phyloP scores from a whole-genome alignment of 2,888 invertebrate genomes.

The Caenorhabditis becei region DNA sequence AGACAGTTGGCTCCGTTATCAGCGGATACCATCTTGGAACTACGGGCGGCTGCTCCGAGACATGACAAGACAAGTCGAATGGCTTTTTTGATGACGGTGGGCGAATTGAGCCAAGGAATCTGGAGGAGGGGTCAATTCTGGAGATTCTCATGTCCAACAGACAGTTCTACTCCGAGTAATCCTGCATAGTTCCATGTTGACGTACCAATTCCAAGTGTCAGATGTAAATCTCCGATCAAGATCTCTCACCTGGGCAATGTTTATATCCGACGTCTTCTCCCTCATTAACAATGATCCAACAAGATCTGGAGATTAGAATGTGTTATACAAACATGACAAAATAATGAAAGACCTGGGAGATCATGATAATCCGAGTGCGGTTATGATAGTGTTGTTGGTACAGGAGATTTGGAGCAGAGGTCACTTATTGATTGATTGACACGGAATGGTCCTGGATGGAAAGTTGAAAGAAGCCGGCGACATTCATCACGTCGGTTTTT shows the following conservation, averaged over 20 bases:
- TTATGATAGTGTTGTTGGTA: slow-evolving; percentile 4
- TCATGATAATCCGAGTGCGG: not conserved
- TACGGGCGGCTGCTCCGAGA: slow-evolving; percentile 43
- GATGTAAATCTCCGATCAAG: not conserved
- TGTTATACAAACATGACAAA: slow-evolving; percentile 2
- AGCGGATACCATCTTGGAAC: slow-evolving; percentile 46
- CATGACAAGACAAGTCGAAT: slow-evolving; percentile 41
- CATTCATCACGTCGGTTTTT: slow-evolving; percentile 54
- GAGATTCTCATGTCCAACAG: not conserved
- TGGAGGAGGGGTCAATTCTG: not conserved
- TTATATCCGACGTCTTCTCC: not conserved
- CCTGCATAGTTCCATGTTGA: too few species aligned
- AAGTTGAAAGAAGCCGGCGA: slow-evolving; percentile 29
- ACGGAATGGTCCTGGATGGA: not conserved
- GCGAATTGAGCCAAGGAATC: slow-evolving; percentile 25
- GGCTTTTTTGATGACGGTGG: slow-evolving; percentile 26
- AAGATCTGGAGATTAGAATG: not conserved
- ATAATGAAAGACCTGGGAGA: not conserved
- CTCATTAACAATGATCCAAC: slow-evolving; percentile 1
- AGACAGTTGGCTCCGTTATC: slow-evolving; percentile 47
- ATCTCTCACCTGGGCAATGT: slow-evolving; percentile 1
- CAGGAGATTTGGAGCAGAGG: slow-evolving; percentile 11
- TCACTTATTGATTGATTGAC: slow-evolving; percentile 30
- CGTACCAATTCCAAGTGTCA: too few species aligned
- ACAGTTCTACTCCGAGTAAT: too few species aligned